Base-by-base conservation (phyloP, 2,113 vertebrate species). In the Anguilla rostrata region DNA sequence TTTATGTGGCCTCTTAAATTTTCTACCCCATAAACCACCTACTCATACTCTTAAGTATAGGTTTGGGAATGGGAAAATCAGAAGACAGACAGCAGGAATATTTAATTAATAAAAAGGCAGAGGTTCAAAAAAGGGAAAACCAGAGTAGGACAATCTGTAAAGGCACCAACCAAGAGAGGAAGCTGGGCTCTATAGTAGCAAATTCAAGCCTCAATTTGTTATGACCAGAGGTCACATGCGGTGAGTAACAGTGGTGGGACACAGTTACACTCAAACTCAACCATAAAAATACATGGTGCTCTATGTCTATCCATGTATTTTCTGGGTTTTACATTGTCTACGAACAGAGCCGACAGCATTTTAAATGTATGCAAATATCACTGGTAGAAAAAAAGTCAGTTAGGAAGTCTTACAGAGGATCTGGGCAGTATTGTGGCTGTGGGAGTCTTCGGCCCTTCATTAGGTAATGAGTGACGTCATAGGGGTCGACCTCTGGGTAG, bases 391-490 rank as follows among this genome's bases (percentile, higher is more conserved):
- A n/a, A 16, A 22, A 46, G 16, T 43, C 6, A 16, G 75, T 20
- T 0, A 20, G n/a, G 43, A 60, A 34, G 56, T 18, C 98, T 98
- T 93, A 99, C 98, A 99, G 92, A 40, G 94, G 93, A 92, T 96
- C 88, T 0, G 98, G 97, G 87, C 98, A 99, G 92, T 96, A 99
- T 78, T 95, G 95, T 20, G 98, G 98, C 93, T 99, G 98, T 0
- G 96, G 97, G 43, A 99, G 96, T 82, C 98, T 95, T 66, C 98
- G 95, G 79, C 98, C 98, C 71, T 93, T 95, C 90, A 95, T 92
- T 89, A 99, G 92, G 92, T 96, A 99, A 80, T 90, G 82, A 7
- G 96, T 94, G 88, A 99, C 97, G 91, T 99, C 98, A 5, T 99
- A 99, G 20, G 97, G 97, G 87, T 99, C 97, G 84, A 99, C 95